Evolutionary conservation across 2,113 vertebrate species (phyloP).

Genomic region (Equus quagga): DNA sequence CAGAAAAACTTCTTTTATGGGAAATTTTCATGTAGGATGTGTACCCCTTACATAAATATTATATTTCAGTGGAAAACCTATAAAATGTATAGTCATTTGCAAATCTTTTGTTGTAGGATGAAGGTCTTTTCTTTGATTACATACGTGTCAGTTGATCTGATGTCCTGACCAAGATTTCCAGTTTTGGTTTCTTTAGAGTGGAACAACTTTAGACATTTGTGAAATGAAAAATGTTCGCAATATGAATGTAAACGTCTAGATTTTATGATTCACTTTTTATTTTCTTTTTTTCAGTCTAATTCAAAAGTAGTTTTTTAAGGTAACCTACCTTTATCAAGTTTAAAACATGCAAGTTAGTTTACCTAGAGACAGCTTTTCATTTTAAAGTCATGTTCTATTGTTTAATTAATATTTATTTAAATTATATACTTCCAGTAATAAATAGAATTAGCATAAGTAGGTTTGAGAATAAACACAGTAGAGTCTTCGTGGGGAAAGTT

Average conservation of each 20-base stretch:
- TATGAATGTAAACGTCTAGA: neutral
- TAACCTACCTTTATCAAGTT: neutral
- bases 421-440: neutral
- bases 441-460: neutral
- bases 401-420: slow-evolving; percentile 21
- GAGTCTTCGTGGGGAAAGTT: neutral
- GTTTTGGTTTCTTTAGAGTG: slow-evolving; percentile 50
- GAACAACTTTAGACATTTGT: neutral
- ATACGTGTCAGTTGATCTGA: neutral
- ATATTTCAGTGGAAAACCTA: slow-evolving; percentile 3
- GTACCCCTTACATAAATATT: neutral
- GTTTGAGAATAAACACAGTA: slow-evolving; percentile 6
- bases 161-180: slow-evolving; percentile 1
- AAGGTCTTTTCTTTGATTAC: neutral
- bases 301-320: neutral
- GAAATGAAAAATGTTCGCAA: neutral
- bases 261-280: neutral
- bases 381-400: neutral
- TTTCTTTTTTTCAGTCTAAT: neutral
- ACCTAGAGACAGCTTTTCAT: slow-evolving; percentile 23
- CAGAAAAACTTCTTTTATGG: slow-evolving; percentile 11
- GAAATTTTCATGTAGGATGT: neutral
- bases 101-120: neutral
- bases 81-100: neutral
- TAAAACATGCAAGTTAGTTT: slow-evolving; percentile 31